Percentiles rank a stretch among this genome's conserved stretches.
Conservation (phyloP, 2,888 invertebrate genomes). For the Crematogaster levior region DNA sequence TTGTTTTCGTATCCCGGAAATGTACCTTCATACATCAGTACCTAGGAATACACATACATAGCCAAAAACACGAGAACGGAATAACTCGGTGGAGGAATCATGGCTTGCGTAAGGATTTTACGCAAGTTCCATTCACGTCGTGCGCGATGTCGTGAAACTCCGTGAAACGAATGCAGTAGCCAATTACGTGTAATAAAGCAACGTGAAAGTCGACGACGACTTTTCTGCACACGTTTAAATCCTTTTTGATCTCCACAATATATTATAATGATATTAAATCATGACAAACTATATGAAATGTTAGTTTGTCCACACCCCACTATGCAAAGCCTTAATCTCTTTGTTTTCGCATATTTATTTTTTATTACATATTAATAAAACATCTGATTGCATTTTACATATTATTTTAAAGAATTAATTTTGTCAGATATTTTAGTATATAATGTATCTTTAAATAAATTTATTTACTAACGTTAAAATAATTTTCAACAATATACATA, state of each 20-base stretch:
- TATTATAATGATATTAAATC: conserved; percentile 14
- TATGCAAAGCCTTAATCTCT: background rate
- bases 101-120: conserved; percentile 75
- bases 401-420: conserved; percentile 1
- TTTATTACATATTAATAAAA: background rate
- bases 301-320: background rate
- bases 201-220: conserved; percentile 67
- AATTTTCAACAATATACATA: background rate
- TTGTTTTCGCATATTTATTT: background rate
- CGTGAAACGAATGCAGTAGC: conserved; percentile 58
- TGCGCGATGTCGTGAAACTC: conserved; percentile 50
- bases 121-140: conserved; percentile 67
- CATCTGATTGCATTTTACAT: background rate
- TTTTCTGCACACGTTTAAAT: conserved; percentile 56
- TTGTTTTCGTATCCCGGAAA: background rate
- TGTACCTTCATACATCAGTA: background rate
- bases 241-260: background rate
- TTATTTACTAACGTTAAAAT: background rate
- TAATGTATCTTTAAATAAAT: background rate
- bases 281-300: conserved; percentile 12
- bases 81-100: conserved; percentile 30
- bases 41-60: background rate
- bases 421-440: background rate
- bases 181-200: conserved; percentile 67
- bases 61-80: conserved; percentile 18